Base-by-base conservation (phyloP, 1,140 invertebrate genomes). In the Bombyx mandarina region DNA sequence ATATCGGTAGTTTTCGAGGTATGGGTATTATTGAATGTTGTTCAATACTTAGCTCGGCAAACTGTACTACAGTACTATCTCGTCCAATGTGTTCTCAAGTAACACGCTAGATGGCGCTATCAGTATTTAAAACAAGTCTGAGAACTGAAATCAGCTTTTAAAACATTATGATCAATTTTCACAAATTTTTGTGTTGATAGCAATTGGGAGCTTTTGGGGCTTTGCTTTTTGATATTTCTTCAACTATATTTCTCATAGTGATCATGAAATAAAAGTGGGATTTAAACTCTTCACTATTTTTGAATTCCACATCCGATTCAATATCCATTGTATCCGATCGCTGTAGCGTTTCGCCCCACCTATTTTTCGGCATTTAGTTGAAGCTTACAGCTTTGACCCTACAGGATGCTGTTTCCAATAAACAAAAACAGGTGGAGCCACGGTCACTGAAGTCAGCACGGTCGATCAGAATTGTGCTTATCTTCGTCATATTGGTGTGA, bases 401-500 rank as follows among this genome's bases (percentile, higher is more conserved):
- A 81, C 82, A 79, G 81, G 82, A 83, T 75, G 78, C 79, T 67
- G 75, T 67, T 79, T 69, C 67, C 59, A 57, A 65, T 60, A 56
- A 58, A 54, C 69, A 57, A 62, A 59, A 74, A 85, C 81, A 88
- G 87, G 87, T 89, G 87, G 87, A 79, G 83, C 76, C 80, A 79
- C 73, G 57, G 62, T 64, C 53, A 61, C 50, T 73, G 68, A 63
- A 65, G 59, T 52, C 57, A 67, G 64, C 66, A 65, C 75, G 66
- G 70, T 79, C 67, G 69, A 69, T 61, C 66, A 51, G 26, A 35
- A 35, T 35, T 35, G 53, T 65, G 52, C 56, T 59, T 61, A 63
- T 57, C 26, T 35, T 35, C 58, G 60, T 62, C 53, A 45, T 62
- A 53, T 43, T 52, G 49, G 63, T 67, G 75, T 82, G 80, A 81